A percentile compares a stretch with the other conserved stretches of the same genome.
phyloP scores from a whole-genome alignment of 64 coral and sea anemone species.

The Anthopleura sola region DNA sequence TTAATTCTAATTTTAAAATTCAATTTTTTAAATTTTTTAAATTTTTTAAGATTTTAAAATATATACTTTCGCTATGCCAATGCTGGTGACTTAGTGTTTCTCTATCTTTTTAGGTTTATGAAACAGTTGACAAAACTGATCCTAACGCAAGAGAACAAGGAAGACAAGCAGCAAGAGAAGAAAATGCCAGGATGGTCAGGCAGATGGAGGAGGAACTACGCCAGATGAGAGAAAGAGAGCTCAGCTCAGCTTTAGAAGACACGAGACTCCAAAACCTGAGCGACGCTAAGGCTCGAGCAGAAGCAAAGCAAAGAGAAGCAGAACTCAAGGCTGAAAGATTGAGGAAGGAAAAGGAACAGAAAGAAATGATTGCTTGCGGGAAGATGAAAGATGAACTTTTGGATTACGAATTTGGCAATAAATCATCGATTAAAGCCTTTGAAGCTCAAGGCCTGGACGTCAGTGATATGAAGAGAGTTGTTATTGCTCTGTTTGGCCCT shows the following conservation, averaged over 20 bases:
- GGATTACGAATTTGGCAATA: slow-evolving; percentile 52
- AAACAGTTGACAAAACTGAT: slow-evolving; percentile 44
- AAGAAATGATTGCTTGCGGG: background rate
- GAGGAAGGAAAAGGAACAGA: background rate
- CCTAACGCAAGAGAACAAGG: slow-evolving; percentile 2
- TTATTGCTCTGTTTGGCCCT: slow-evolving; percentile 68
- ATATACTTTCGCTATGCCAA: too few species aligned
- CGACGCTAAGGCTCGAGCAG: background rate
- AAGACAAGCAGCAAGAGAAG: slow-evolving; percentile 17
- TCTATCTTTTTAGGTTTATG: slow-evolving; percentile 13
- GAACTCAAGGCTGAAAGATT: background rate
- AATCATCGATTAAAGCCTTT: slow-evolving; percentile 6
- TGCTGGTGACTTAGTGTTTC: too few species aligned
- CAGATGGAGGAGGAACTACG: background rate
- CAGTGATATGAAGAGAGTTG: slow-evolving; percentile 57
- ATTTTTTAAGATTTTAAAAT: too few species aligned
- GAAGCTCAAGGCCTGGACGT: slow-evolving; percentile 42
- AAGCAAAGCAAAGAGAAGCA: background rate
- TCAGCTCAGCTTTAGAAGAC: background rate
- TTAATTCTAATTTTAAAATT: too few species aligned
- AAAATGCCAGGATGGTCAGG: slow-evolving; percentile 6
- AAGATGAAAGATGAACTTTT: slow-evolving; percentile 43
- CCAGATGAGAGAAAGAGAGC: background rate
- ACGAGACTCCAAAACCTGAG: background rate
- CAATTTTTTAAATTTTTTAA: too few species aligned